These are phyloP conservation scores for Nymphalis urticae DNA, from an alignment of 2,888 invertebrate genomes.

Conservation along the genomic window DNA sequence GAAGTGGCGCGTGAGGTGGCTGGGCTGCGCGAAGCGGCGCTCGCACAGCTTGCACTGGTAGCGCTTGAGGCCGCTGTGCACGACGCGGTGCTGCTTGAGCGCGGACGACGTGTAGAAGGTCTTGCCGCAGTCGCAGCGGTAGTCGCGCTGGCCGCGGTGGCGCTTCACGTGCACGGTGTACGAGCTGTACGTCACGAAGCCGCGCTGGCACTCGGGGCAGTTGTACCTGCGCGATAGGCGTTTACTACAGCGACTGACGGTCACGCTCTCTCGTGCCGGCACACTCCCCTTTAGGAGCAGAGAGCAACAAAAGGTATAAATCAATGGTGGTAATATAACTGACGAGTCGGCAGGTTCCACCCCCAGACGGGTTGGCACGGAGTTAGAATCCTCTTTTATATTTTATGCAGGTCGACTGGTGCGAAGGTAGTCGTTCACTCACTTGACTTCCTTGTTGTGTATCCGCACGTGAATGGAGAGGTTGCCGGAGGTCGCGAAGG, in stretches of 20 bases:
- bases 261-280: too few species aligned
- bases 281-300: too few species aligned
- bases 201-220: constrained; percentile 68
- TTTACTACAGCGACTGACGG: too few species aligned
- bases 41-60: constrained; percentile 75
- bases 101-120: constrained; percentile 74
- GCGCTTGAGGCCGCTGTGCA: constrained; percentile 73
- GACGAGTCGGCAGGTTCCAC: too few species aligned
- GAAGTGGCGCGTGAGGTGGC: constrained; percentile 71
- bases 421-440: background rate
- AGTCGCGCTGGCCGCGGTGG: constrained; percentile 73
- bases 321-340: too few species aligned
- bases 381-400: too few species aligned
- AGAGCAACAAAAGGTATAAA: too few species aligned
- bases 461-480: constrained; percentile 72
- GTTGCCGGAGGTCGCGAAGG: constrained; percentile 74
- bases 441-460: constrained; percentile 76
- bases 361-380: too few species aligned
- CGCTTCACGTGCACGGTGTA: constrained; percentile 71
- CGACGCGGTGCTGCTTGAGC: constrained; percentile 70
- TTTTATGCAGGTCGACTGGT: too few species aligned
- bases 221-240: constrained; percentile 65
- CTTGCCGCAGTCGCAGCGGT: constrained; percentile 74
- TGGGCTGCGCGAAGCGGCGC: constrained; percentile 71
- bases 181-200: constrained; percentile 71